Evolutionary conservation across 2,888 invertebrate genomes (phyloP).

Genomic region (Pheosia tremula): DNA sequence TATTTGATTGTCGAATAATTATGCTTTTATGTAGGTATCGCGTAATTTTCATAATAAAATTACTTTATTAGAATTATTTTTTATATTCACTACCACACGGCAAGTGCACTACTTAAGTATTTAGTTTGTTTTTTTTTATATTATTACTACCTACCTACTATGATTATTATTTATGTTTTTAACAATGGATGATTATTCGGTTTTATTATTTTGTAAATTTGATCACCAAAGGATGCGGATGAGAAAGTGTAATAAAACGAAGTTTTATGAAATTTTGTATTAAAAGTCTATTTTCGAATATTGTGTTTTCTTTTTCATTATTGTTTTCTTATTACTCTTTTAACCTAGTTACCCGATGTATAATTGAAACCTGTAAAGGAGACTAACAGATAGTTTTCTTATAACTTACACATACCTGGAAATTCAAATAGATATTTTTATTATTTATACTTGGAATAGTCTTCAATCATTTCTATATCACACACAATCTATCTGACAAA

Average conservation of each 20-base stretch:
- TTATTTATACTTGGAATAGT: too few species aligned
- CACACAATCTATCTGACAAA: too few species aligned
- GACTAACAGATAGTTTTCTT: too few species aligned
- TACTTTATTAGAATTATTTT: conserved; percentile 60
- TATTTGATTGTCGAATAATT: conserved; percentile 68
- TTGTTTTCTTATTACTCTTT: neutral
- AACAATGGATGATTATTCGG: conserved; percentile 49
- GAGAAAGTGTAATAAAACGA: conserved; percentile 65
- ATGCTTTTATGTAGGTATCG: conserved; percentile 71
- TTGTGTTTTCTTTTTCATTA: conserved; percentile 19
- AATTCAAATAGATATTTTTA: too few species aligned
- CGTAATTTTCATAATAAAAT: conserved; percentile 57
- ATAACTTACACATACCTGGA: too few species aligned
- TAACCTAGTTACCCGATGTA: too few species aligned
- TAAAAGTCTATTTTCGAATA: conserved; percentile 77
- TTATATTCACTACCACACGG: conserved; percentile 60
- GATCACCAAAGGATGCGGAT: conserved; percentile 64
- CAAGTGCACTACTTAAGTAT: conserved; percentile 47
- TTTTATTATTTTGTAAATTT: conserved; percentile 47
- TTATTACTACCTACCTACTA: conserved; percentile 20
- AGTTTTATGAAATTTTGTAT: conserved; percentile 73
- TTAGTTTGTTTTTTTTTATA: conserved; percentile 58
- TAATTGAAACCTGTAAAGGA: too few species aligned
- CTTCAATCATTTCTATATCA: too few species aligned
- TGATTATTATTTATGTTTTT: conserved; percentile 49